These are phyloP conservation scores for Macquaria australasica DNA, from an alignment of 2,113 vertebrate genomes.

Conservation along the genomic window DNA sequence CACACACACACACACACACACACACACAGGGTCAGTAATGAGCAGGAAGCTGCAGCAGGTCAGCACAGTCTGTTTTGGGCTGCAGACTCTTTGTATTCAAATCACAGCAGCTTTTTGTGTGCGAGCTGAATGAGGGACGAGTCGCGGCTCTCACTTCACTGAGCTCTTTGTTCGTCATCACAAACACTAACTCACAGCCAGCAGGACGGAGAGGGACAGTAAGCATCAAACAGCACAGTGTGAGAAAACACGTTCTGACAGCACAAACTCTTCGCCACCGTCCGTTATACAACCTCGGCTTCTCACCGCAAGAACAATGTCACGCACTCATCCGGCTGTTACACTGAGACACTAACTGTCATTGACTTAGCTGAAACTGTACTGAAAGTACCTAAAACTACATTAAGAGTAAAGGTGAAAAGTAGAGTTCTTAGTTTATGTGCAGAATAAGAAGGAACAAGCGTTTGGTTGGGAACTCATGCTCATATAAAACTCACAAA, in stretches of 20 bases:
- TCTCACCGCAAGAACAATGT: not conserved
- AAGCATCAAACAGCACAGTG: slow-evolving; percentile 18
- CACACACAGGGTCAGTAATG: slow-evolving; percentile 20
- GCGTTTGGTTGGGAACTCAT: no score
- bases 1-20: slow-evolving; percentile 5
- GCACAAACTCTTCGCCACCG: slow-evolving; percentile 13
- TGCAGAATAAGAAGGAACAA: not conserved
- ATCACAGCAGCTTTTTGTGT: slow-evolving; percentile 33
- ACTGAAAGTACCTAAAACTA: not conserved
- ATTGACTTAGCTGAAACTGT: not conserved
- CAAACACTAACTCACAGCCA: not conserved
- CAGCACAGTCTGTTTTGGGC: not conserved
- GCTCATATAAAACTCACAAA: not conserved
- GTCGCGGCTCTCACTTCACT: slow-evolving; percentile 39
- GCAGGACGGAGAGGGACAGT: slow-evolving; percentile 7
- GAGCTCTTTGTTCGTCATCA: slow-evolving; percentile 51
- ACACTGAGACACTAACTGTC: no score
- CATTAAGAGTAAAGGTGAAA: not conserved
- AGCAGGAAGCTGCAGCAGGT: slow-evolving; percentile 39
- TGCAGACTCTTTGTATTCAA: slow-evolving; percentile 57
- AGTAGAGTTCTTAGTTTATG: not conserved
- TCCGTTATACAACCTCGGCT: not conserved
- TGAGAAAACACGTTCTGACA: not conserved
- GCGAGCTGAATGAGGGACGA: slow-evolving; percentile 9
- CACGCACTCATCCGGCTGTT: not conserved